Conservation (phyloP, 2,797 vertebrate species). For the Podarcis lilfordi region DNA sequence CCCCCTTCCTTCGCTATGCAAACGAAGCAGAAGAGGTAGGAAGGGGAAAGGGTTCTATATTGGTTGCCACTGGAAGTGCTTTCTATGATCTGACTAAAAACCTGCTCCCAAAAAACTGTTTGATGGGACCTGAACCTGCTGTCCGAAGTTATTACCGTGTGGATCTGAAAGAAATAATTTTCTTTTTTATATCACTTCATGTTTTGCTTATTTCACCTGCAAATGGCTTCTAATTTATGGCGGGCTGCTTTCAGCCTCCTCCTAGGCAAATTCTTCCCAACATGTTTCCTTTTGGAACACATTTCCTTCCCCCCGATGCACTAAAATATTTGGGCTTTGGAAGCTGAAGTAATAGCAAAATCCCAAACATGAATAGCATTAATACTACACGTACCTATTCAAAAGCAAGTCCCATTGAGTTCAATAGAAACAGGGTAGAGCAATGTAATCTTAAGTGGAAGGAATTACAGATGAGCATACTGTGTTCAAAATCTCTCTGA, state of each 20-base stretch:
- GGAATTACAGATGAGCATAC: not conserved
- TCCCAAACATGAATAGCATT: too few relatives aligned
- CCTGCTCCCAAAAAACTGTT: not conserved
- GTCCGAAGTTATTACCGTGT: not conserved
- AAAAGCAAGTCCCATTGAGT: too few relatives aligned
- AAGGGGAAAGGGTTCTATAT: not conserved
- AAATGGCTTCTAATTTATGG: not conserved
- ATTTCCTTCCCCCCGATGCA: too few relatives aligned
- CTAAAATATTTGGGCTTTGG: not conserved
- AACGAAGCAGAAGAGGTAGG: not conserved
- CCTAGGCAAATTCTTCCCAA: not conserved
- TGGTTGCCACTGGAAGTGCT: not conserved
- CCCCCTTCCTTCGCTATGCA: not conserved
- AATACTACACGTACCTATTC: too few relatives aligned
- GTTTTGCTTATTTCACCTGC: not conserved
- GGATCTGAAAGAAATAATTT: not conserved
- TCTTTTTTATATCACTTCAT: not conserved
- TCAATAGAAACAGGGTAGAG: not conserved
- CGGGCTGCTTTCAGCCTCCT: not conserved
- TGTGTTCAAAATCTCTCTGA: conserved; percentile 20
- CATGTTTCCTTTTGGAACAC: not conserved
- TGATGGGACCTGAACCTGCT: not conserved
- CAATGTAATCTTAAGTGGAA: not conserved
- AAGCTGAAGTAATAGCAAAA: not conserved
- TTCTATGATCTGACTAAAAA: not conserved